A percentile compares a stretch with the other conserved stretches of the same genome.
Evolutionary conservation across 2,888 invertebrate genomes (phyloP).

Genomic region (Lasioglossum marginatum): DNA sequence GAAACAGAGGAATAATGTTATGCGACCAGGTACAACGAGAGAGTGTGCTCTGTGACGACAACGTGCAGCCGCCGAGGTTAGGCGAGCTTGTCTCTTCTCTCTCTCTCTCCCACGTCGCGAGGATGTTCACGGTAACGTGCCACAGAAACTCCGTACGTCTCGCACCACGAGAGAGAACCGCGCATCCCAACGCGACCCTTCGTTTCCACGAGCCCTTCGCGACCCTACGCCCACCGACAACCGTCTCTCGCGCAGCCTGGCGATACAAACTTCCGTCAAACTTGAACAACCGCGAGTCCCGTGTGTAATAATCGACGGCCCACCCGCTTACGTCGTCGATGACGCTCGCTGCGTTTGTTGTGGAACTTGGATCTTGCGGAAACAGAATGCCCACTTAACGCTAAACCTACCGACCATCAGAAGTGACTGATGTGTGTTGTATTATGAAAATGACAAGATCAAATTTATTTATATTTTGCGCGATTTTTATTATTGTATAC

Average conservation of each 20-base stretch:
- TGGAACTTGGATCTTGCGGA: neutral
- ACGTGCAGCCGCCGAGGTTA: neutral
- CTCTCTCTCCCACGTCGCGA: neutral
- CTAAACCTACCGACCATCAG: too few relatives aligned
- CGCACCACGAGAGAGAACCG: slow-evolving; percentile 17
- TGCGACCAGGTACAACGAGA: slow-evolving; percentile 14
- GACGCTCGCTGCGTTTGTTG: neutral
- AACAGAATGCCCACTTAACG: neutral
- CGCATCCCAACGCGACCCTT: slow-evolving; percentile 36
- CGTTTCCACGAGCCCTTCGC: slow-evolving; percentile 45
- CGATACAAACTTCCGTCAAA: slow-evolving; percentile 56
- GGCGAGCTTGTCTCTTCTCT: neutral
- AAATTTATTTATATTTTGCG: too few relatives aligned
- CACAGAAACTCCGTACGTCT: slow-evolving; percentile 21
- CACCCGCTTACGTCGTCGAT: slow-evolving; percentile 20
- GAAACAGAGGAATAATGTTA: slow-evolving; percentile 54
- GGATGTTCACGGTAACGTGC: slow-evolving; percentile 11
- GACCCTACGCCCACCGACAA: slow-evolving; percentile 27
- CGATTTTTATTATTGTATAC: too few relatives aligned
- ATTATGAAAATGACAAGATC: too few relatives aligned
- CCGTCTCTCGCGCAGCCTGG: slow-evolving; percentile 10
- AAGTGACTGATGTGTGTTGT: too few relatives aligned
- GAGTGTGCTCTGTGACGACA: slow-evolving; percentile 22
- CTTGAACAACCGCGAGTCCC: slow-evolving; percentile 46
- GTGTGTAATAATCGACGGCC: slow-evolving; percentile 57